Percentiles rank a stretch among this genome's conserved stretches.
Conservation (phyloP, 2,888 invertebrate species). For the Lasioglossum marginatum region DNA sequence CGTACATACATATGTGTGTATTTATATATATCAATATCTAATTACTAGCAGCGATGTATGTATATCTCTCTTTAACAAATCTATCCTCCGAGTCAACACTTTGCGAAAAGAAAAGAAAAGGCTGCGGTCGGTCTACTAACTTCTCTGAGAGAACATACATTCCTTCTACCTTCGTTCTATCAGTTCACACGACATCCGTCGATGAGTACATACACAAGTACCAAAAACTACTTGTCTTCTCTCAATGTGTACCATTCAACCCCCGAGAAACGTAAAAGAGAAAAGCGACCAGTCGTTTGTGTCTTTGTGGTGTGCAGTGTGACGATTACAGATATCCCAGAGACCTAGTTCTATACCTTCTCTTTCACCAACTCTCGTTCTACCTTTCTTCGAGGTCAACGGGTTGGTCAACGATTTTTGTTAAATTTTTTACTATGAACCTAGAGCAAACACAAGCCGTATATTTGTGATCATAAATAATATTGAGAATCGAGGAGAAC, state of each 20-base stretch:
- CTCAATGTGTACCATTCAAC: constrained; percentile 13
- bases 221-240: neutral
- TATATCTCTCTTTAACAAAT: constrained; percentile 43
- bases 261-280: neutral
- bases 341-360: neutral
- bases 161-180: constrained; percentile 3
- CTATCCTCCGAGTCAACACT: constrained; percentile 43
- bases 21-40: constrained; percentile 31
- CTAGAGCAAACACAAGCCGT: neutral
- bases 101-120: constrained; percentile 25
- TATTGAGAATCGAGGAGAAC: neutral
- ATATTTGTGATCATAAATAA: neutral
- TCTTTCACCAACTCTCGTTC: neutral
- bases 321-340: constrained; percentile 24
- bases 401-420: neutral
- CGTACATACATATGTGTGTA: neutral
- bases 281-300: constrained; percentile 40
- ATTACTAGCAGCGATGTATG: constrained; percentile 71
- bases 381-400: neutral
- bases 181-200: constrained; percentile 1
- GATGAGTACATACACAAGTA: neutral
- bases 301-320: constrained; percentile 65
- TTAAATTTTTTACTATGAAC: neutral
- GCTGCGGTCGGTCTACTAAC: constrained; percentile 60
- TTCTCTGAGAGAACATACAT: constrained; percentile 25